A percentile compares a stretch with the other conserved stretches of the same genome.
Conservation (phyloP, 2,888 invertebrate species). For the Lasioglossum morio region DNA sequence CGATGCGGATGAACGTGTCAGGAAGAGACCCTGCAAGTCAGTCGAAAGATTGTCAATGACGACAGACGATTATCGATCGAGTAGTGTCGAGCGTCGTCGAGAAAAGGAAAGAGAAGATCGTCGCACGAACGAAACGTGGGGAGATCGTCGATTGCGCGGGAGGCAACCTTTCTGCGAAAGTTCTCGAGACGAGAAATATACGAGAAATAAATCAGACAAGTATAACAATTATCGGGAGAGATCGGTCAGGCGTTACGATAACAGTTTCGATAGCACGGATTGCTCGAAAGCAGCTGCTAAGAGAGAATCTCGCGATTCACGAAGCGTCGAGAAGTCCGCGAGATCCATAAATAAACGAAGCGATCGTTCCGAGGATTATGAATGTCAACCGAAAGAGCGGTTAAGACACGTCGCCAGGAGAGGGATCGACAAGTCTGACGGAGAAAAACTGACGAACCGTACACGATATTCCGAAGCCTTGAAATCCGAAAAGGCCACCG, state of each 20-base stretch:
- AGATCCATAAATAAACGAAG: background rate
- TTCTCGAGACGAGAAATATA: conserved; percentile 24
- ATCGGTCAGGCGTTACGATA: conserved; percentile 20
- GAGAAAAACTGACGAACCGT: background rate
- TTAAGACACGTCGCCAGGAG: background rate
- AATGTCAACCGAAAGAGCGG: background rate
- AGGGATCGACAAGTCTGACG: background rate
- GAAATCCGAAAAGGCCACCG: background rate
- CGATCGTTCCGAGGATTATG: background rate
- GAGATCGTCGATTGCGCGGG: conserved; percentile 15
- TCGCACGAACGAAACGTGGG: background rate
- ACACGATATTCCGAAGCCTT: background rate
- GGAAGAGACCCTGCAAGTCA: conserved; percentile 2
- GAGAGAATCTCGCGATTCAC: background rate
- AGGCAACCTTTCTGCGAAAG: conserved; percentile 2
- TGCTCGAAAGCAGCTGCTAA: background rate
- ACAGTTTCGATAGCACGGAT: background rate
- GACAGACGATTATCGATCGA: conserved; percentile 25
- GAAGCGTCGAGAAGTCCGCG: background rate
- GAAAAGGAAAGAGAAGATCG: conserved; percentile 17
- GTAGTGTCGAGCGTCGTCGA: background rate
- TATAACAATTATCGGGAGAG: conserved; percentile 3
- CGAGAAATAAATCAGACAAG: conserved; percentile 9
- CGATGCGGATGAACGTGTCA: background rate
- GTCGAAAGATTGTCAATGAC: background rate